phyloP scores from a whole-genome alignment of 2,888 invertebrate species.

The Xestia xanthographa region DNA sequence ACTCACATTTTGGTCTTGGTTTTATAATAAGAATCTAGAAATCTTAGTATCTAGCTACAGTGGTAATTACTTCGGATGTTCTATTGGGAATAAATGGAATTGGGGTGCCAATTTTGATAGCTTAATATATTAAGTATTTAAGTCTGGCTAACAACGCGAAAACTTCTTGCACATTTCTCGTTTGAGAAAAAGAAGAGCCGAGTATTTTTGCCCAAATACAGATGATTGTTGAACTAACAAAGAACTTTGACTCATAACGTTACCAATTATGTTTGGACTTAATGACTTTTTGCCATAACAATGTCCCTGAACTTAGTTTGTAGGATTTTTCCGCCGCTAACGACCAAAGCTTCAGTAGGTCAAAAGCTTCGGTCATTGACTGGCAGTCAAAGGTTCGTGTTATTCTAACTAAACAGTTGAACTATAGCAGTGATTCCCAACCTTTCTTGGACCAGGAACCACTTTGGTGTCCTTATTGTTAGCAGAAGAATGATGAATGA shows the following conservation, averaged over 20 bases:
- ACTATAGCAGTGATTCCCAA: neutral
- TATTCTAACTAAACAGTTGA: neutral
- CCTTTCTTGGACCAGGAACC: too few relatives aligned
- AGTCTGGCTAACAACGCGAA: neutral
- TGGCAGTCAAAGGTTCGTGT: slow-evolving; percentile 12
- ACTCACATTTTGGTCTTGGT: neutral
- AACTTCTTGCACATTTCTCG: neutral
- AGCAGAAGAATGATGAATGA: too few relatives aligned
- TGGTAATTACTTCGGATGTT: neutral
- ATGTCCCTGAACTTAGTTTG: slow-evolving; percentile 17
- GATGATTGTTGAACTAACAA: neutral
- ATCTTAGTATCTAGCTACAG: neutral
- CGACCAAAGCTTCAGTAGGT: slow-evolving; percentile 18
- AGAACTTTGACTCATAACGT: neutral
- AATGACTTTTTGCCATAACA: neutral
- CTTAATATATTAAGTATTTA: neutral
- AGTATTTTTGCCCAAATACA: neutral
- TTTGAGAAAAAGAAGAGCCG: neutral
- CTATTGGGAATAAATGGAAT: neutral
- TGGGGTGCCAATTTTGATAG: neutral
- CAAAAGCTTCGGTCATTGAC: slow-evolving; percentile 32
- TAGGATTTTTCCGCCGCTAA: slow-evolving; percentile 8
- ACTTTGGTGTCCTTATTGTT: too few relatives aligned
- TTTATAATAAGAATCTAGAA: neutral
- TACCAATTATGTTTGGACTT: slow-evolving; percentile 1